Conservation (phyloP, 2,888 invertebrate genomes). For the Drosophila vallismaia region DNA sequence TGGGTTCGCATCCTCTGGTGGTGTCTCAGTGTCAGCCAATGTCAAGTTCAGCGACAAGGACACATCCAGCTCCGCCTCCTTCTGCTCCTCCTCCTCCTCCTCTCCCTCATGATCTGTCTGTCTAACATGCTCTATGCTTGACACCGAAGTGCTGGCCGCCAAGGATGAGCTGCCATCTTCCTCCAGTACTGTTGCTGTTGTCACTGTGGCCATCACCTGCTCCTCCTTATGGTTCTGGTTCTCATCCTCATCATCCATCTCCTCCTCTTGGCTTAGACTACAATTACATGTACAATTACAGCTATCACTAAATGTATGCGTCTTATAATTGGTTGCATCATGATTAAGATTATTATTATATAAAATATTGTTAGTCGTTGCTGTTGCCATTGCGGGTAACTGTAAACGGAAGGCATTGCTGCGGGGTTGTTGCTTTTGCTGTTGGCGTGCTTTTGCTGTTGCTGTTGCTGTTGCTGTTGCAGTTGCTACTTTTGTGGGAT, state of each 20-base stretch:
- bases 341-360: constrained; percentile 65
- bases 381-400: constrained; percentile 58
- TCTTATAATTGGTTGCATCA: constrained; percentile 69
- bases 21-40: constrained; percentile 70
- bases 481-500: constrained; percentile 52
- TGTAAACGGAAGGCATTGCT: constrained; percentile 74
- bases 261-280: constrained; percentile 56
- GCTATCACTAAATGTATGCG: constrained; percentile 77
- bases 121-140: constrained; percentile 72
- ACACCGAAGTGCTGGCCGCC: constrained; percentile 69
- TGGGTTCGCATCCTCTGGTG: constrained; percentile 17
- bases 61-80: constrained; percentile 44
- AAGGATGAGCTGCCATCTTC: constrained; percentile 46
- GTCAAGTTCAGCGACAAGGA: constrained; percentile 72
- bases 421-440: constrained; percentile 54
- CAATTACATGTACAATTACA: constrained; percentile 78
- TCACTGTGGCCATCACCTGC: constrained; percentile 5
- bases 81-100: constrained; percentile 7
- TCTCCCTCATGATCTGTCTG: constrained; percentile 4
- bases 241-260: constrained; percentile 7
- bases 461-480: constrained; percentile 44
- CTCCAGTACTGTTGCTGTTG: neutral
- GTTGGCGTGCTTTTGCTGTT: constrained; percentile 31
- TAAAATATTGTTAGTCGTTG: constrained; percentile 73
- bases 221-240: constrained; percentile 18